These are phyloP conservation scores for Drosophila subpulchrella DNA, from an alignment of 1,140 invertebrate genomes.

Conservation along the genomic window DNA sequence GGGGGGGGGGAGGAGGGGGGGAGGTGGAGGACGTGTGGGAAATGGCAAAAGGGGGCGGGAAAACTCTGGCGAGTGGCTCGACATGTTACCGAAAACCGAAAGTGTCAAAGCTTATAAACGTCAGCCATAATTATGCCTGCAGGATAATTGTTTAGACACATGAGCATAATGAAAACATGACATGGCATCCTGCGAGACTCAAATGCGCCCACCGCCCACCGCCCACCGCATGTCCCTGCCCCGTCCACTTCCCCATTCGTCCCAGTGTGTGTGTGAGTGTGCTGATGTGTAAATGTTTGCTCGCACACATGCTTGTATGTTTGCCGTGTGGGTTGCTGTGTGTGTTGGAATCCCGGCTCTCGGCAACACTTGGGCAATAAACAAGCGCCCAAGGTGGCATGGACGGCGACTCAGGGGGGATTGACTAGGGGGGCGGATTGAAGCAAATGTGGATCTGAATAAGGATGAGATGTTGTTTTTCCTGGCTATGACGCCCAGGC, in stretches of 20 bases:
- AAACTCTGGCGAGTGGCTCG: constrained; percentile 34
- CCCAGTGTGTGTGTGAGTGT: constrained; percentile 14
- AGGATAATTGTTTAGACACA: constrained; percentile 84
- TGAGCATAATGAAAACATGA: constrained; percentile 84
- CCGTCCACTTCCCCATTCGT: background rate
- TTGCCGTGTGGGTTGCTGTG: constrained; percentile 14
- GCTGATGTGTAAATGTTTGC: constrained; percentile 61
- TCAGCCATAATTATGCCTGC: constrained; percentile 82
- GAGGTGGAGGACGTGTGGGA: background rate
- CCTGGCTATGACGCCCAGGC: constrained; percentile 2
- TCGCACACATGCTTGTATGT: background rate
- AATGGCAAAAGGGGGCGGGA: constrained; percentile 17
- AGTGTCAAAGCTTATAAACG: constrained; percentile 84
- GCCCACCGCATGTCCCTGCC: background rate
- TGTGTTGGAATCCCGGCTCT: constrained; percentile 35
- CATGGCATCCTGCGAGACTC: constrained; percentile 81
- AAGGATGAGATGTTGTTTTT: constrained; percentile 14
- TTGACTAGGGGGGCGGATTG: background rate
- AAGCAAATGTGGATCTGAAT: constrained; percentile 6
- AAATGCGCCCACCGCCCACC: constrained; percentile 32
- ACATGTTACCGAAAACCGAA: constrained; percentile 79
- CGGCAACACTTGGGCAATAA: constrained; percentile 62
- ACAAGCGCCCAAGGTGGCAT: constrained; percentile 66
- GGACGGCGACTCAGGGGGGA: background rate
- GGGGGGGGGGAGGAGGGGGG: background rate